Percentiles rank a stretch among this genome's conserved stretches.
Conservation (phyloP, 1,140 invertebrate species). For the Potamilus streckersoni region DNA sequence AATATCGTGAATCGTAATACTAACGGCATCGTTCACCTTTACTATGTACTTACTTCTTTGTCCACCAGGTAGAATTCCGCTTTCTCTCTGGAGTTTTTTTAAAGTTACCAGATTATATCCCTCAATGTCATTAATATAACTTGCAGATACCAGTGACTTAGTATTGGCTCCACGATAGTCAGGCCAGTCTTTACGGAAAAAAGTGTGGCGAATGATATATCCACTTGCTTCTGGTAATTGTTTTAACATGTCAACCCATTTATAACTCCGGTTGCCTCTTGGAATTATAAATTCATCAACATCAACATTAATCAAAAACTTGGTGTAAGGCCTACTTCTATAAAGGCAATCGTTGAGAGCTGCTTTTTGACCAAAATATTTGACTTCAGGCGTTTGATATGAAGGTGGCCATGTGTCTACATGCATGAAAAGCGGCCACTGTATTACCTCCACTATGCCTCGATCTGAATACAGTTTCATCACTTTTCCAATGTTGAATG, state of each 20-base stretch:
- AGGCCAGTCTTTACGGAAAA: slow-evolving; percentile 18
- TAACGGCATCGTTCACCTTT: background rate
- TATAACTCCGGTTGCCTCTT: too few relatives aligned
- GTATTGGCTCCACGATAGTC: background rate
- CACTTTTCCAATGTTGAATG: slow-evolving; percentile 76
- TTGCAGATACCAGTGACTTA: background rate
- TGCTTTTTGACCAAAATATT: too few relatives aligned
- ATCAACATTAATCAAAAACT: too few relatives aligned
- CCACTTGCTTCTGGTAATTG: too few relatives aligned
- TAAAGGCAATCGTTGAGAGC: too few relatives aligned
- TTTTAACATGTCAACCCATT: too few relatives aligned
- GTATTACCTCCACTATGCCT: slow-evolving; percentile 79
- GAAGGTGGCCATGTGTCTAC: slow-evolving; percentile 40
- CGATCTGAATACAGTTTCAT: slow-evolving; percentile 77
- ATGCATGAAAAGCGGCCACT: slow-evolving; percentile 85
- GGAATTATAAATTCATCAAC: too few relatives aligned
- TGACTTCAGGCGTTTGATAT: too few relatives aligned
- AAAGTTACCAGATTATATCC: slow-evolving; percentile 17
- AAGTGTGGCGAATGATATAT: slow-evolving; percentile 15
- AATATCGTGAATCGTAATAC: slow-evolving; percentile 15
- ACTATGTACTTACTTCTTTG: slow-evolving; percentile 18
- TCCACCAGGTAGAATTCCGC: background rate
- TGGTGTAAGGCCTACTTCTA: too few relatives aligned
- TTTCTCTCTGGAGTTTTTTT: background rate
- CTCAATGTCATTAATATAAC: background rate